phyloP scores from a whole-genome alignment of 2,888 invertebrate species.

The Metallyticus violacea region DNA sequence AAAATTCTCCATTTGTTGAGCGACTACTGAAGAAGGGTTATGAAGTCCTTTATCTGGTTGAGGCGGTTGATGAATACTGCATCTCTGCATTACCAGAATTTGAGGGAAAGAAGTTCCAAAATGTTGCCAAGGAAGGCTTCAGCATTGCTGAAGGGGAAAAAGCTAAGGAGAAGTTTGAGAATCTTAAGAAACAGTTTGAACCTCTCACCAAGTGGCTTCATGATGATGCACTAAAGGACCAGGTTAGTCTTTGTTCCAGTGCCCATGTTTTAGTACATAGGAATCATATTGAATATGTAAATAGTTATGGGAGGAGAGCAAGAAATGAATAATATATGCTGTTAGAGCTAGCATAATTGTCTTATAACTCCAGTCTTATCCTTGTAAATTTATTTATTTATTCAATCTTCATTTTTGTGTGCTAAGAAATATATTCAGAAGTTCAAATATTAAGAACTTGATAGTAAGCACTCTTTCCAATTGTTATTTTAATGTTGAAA shows the following conservation, averaged over 20 bases:
- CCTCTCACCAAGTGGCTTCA: conserved; percentile 89
- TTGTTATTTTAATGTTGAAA: too few relatives aligned
- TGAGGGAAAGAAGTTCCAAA: conserved; percentile 98
- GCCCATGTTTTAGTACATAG: too few relatives aligned
- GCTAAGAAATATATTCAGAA: too few relatives aligned
- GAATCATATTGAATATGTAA: too few relatives aligned
- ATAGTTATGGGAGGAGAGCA: too few relatives aligned
- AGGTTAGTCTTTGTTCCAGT: conserved; percentile 54
- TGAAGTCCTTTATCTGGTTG: conserved; percentile 90
- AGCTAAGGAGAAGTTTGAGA: conserved; percentile 71
- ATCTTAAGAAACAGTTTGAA: conserved; percentile 74
- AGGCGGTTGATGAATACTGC: conserved; percentile 98
- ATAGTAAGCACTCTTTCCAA: too few relatives aligned
- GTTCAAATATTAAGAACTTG: too few relatives aligned
- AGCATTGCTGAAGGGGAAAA: conserved; percentile 67
- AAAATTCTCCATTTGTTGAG: conserved; percentile 93
- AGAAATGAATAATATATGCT: too few relatives aligned
- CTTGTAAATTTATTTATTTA: too few relatives aligned
- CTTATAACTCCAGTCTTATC: too few relatives aligned
- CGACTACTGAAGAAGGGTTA: conserved; percentile 87
- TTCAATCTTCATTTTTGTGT: too few relatives aligned
- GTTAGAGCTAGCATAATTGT: too few relatives aligned
- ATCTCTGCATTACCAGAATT: conserved; percentile 95
- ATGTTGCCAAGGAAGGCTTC: conserved; percentile 98
- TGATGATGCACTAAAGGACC: conserved; percentile 75